Conservation (phyloP, 2,113 vertebrate genomes). For the Antennarius striatus region DNA sequence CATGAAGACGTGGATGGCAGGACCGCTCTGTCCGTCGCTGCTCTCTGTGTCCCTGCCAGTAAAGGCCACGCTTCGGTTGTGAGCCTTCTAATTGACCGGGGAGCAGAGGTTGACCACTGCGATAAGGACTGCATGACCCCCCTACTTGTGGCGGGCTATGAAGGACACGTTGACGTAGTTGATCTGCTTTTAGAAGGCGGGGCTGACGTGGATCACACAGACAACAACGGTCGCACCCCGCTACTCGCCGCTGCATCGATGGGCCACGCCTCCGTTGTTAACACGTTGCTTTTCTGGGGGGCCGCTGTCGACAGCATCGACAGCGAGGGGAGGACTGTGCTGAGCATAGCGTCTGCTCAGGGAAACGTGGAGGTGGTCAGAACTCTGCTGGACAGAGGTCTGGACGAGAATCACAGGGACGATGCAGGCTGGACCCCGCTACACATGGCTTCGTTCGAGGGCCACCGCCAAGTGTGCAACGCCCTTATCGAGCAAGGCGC, state of each 20-base stretch:
- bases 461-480: conserved; percentile 93
- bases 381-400: conserved; percentile 96
- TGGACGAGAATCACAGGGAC: conserved; percentile 97
- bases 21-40: conserved; percentile 93
- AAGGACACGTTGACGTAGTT: conserved; percentile 96
- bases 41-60: conserved; percentile 94
- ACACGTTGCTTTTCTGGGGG: conserved; percentile 95
- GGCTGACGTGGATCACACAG: conserved; percentile 95
- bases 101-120: conserved; percentile 95
- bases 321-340: conserved; percentile 93
- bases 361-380: conserved; percentile 97
- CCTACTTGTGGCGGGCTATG: conserved; percentile 94
- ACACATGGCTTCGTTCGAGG: conserved; percentile 98
- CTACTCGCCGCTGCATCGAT: conserved; percentile 97
- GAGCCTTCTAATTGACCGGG: conserved; percentile 92
- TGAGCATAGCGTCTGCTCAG: conserved; percentile 97
- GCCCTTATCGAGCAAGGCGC: conserved; percentile 98
- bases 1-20: conserved; percentile 95
- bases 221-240: conserved; percentile 94
- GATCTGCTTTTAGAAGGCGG: conserved; percentile 96
- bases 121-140: conserved; percentile 99
- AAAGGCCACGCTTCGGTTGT: conserved; percentile 95
- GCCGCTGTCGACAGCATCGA: conserved; percentile 97
- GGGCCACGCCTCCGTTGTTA: conserved; percentile 96
- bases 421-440: conserved; percentile 97